These are phyloP conservation scores for Tyrophagus putrescentiae DNA, from an alignment of 1,140 invertebrate genomes.

Conservation along the genomic window DNA sequence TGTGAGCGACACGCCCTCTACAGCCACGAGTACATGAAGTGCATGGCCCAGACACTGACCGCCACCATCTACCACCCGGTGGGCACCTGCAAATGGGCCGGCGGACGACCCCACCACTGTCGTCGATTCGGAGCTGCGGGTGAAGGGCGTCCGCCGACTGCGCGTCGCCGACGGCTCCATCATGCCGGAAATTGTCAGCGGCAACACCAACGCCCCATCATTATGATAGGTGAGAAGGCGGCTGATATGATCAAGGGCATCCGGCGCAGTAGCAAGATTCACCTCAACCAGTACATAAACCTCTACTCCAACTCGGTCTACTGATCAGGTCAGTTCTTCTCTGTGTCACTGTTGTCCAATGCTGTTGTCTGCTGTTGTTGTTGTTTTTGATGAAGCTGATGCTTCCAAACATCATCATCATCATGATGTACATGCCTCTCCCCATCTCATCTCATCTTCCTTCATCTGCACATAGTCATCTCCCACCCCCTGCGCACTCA, in stretches of 20 bases:
- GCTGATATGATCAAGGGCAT: slow-evolving; percentile 34
- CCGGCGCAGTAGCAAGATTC: not conserved
- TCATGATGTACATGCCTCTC: too few relatives aligned
- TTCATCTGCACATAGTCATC: too few relatives aligned
- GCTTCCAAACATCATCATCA: too few relatives aligned
- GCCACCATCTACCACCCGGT: slow-evolving; percentile 59
- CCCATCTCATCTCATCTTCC: too few relatives aligned
- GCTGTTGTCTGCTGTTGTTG: too few relatives aligned
- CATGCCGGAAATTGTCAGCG: slow-evolving; percentile 23
- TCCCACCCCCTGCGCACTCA: too few relatives aligned
- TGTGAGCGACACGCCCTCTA: slow-evolving; percentile 54
- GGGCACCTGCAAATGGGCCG: slow-evolving; percentile 65
- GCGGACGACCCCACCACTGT: slow-evolving; percentile 41
- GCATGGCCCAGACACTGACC: slow-evolving; percentile 50
- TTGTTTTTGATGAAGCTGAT: too few relatives aligned
- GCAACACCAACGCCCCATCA: slow-evolving; percentile 43
- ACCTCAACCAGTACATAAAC: not conserved
- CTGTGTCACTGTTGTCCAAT: too few relatives aligned
- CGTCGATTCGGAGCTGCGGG: slow-evolving; percentile 44
- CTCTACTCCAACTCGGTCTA: not conserved
- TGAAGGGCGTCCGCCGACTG: slow-evolving; percentile 22
- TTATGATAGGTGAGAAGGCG: slow-evolving; percentile 41
- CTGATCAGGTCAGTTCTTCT: too few relatives aligned
- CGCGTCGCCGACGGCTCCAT: slow-evolving; percentile 27
- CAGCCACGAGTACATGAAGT: slow-evolving; percentile 62